These are phyloP conservation scores for Poeciliopsis turrubarensis DNA, from an alignment of 2,113 vertebrate species.

Conservation along the genomic window DNA sequence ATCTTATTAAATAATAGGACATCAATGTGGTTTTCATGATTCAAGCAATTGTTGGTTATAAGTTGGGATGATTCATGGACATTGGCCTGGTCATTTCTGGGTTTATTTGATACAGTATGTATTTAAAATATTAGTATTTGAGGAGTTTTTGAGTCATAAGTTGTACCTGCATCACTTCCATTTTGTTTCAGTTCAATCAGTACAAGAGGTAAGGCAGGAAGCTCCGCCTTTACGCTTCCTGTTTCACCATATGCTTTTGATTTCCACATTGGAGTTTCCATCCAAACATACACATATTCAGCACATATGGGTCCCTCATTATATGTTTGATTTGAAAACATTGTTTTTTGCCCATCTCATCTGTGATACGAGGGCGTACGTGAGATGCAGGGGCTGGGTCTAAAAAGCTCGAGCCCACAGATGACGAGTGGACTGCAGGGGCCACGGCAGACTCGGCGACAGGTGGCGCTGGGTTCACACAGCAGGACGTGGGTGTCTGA, in stretches of 20 bases:
- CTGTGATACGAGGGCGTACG: conserved; percentile 41
- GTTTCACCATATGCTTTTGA: conserved; percentile 14
- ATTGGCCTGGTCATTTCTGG: not conserved
- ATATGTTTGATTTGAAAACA: conserved; percentile 5
- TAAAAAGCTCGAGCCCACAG: conserved; percentile 44
- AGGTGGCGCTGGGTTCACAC: conserved; percentile 78
- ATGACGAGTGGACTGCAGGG: conserved; percentile 58
- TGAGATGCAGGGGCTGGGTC: conserved; percentile 32
- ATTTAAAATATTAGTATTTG: not conserved
- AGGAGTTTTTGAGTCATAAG: not conserved
- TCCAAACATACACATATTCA: not conserved
- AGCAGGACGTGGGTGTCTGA: conserved; percentile 76
- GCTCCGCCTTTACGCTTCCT: not conserved
- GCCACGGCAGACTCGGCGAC: conserved; percentile 73
- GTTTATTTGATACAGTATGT: not conserved
- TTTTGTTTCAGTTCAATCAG: not conserved
- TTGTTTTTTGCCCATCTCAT: conserved; percentile 1
- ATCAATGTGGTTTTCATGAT: not conserved
- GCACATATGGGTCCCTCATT: not conserved
- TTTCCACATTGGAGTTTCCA: not conserved
- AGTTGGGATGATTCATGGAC: not conserved
- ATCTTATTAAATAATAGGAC: not conserved
- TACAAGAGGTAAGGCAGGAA: not conserved
- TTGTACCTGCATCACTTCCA: not conserved
- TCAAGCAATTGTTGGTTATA: not conserved